Conservation (phyloP, 2,888 invertebrate genomes). For the Dasysyrphus tricinctus region DNA sequence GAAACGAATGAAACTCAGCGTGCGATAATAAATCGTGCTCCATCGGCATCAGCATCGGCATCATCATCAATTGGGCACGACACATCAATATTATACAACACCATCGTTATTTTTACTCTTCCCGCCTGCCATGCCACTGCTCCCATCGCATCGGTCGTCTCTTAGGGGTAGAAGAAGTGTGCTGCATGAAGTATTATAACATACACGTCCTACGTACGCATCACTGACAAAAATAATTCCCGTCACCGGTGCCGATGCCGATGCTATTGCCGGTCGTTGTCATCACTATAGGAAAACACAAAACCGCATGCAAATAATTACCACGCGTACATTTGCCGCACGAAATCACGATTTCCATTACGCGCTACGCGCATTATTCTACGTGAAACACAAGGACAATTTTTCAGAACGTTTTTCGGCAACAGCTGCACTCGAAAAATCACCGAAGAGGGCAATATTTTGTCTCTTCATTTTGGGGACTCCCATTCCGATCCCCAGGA, state of each 20-base stretch:
- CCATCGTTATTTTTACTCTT: not conserved
- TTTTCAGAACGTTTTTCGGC: constrained; percentile 35
- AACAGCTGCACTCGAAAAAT: constrained; percentile 64
- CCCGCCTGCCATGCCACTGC: not conserved
- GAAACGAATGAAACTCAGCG: constrained; percentile 27
- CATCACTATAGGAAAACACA: constrained; percentile 11
- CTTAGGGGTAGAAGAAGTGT: constrained; percentile 10
- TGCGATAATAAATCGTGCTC: constrained; percentile 38
- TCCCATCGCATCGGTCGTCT: not conserved
- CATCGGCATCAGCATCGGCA: constrained; percentile 49
- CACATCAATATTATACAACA: constrained; percentile 55
- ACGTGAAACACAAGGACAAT: constrained; percentile 41
- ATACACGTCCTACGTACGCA: constrained; percentile 23
- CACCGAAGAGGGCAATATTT: constrained; percentile 14
- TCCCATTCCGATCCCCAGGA: not conserved
- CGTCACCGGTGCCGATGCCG: no score
- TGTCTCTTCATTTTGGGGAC: not conserved
- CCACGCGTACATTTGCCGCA: constrained; percentile 35
- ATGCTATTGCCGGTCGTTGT: constrained; percentile 14
- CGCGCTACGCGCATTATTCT: constrained; percentile 60
- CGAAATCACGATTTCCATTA: constrained; percentile 66
- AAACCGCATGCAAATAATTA: constrained; percentile 73
- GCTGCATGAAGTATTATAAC: not conserved
- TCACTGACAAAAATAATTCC: constrained; percentile 63
- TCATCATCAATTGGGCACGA: constrained; percentile 64